phyloP scores from a whole-genome alignment of 2,797 vertebrate species.

The Octomys mimax region DNA sequence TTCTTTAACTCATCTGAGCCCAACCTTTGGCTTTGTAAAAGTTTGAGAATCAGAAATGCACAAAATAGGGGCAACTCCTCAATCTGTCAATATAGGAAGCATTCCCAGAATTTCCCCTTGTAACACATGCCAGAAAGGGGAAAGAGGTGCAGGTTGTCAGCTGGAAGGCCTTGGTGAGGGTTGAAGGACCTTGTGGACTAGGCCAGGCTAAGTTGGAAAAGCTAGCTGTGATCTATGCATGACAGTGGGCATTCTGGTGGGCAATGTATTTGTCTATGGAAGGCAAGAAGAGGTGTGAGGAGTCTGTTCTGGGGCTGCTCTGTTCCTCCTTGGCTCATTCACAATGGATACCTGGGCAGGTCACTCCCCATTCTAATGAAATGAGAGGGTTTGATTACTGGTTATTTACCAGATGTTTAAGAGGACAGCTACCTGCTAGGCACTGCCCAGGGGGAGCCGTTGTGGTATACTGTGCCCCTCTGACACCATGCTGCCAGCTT shows the following conservation, averaged over 20 bases:
- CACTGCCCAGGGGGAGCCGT: background rate
- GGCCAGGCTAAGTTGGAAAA: background rate
- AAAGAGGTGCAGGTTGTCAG: background rate
- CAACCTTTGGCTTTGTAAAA: background rate
- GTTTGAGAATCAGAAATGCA: background rate
- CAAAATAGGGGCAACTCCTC: background rate
- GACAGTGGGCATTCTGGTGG: background rate
- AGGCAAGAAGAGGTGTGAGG: background rate
- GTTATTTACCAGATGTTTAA: conserved; percentile 2
- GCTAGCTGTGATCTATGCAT: background rate
- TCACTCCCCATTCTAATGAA: background rate
- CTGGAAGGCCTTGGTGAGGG: background rate
- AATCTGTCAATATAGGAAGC: background rate
- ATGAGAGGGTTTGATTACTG: background rate
- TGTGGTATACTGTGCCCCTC: background rate
- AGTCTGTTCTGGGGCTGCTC: background rate
- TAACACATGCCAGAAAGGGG: too few species aligned
- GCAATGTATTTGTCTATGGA: background rate
- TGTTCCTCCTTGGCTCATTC: background rate
- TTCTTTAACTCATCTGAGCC: background rate
- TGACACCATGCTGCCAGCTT: background rate
- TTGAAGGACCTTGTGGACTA: background rate
- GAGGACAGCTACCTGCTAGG: background rate
- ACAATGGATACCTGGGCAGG: background rate
- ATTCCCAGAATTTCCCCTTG: background rate